These are phyloP conservation scores for Plutella xylostella DNA, from an alignment of 2,888 invertebrate species.

Conservation along the genomic window DNA sequence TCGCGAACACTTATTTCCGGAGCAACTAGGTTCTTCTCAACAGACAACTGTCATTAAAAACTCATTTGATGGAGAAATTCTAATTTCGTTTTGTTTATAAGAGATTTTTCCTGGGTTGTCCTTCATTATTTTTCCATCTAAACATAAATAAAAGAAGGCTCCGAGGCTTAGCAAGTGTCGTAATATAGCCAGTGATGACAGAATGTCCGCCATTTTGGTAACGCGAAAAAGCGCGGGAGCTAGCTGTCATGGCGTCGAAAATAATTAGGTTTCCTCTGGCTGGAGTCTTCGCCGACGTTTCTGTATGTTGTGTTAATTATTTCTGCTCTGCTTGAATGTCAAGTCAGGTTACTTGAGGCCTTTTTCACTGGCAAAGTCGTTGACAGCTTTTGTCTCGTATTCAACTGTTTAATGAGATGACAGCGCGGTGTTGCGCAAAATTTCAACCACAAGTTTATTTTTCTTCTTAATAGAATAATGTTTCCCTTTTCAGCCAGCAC, in stretches of 20 bases:
- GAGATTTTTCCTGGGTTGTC: neutral
- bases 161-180: conserved; percentile 55
- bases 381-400: no score
- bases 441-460: no score
- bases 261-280: conserved; percentile 58
- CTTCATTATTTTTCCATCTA: conserved; percentile 16
- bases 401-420: no score
- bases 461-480: no score
- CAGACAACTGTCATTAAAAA: conserved; percentile 2
- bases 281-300: conserved; percentile 53
- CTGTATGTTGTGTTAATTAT: conserved; percentile 65
- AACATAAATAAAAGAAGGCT: conserved; percentile 36
- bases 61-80: neutral
- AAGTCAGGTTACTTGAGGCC: conserved; percentile 23
- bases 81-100: neutral
- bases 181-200: conserved; percentile 54
- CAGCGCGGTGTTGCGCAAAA: no score
- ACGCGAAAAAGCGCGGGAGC: conserved; percentile 49
- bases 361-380: no score
- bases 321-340: conserved; percentile 43
- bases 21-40: neutral
- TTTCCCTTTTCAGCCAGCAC: no score
- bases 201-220: conserved; percentile 41
- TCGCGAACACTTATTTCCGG: neutral
- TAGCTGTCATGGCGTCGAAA: conserved; percentile 57